These are phyloP conservation scores for Plemyria rubiginata DNA, from an alignment of 2,888 invertebrate genomes.

Conservation along the genomic window DNA sequence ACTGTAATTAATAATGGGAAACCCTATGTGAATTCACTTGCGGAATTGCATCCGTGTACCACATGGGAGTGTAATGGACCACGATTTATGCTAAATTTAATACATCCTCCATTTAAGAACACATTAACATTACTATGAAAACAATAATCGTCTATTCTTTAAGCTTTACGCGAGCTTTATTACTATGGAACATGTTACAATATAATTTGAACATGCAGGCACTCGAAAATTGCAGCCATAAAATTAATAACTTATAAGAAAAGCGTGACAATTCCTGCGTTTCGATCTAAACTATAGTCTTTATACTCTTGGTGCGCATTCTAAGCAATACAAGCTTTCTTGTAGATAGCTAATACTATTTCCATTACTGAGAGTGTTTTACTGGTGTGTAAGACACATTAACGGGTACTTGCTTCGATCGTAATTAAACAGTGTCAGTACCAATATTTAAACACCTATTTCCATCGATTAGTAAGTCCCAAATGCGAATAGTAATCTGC, in stretches of 20 bases:
- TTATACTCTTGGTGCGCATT: slow-evolving; percentile 10
- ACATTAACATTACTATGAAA: slow-evolving; percentile 23
- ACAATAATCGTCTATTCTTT: slow-evolving; percentile 12
- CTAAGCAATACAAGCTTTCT: slow-evolving; percentile 17
- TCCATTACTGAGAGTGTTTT: slow-evolving; percentile 16
- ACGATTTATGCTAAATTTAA: slow-evolving; percentile 25
- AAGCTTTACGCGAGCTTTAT: slow-evolving; percentile 7
- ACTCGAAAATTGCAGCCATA: slow-evolving; percentile 14
- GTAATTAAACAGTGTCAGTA: slow-evolving; percentile 12
- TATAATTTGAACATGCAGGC: slow-evolving; percentile 7
- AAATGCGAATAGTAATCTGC: slow-evolving; percentile 35
- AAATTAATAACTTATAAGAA: slow-evolving; percentile 21
- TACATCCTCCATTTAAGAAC: slow-evolving; percentile 18
- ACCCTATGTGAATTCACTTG: slow-evolving; percentile 43
- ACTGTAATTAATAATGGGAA: slow-evolving; percentile 62
- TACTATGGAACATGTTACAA: slow-evolving; percentile 13
- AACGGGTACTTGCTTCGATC: slow-evolving; percentile 5
- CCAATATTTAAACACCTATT: slow-evolving; percentile 4
- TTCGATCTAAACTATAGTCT: slow-evolving; percentile 14
- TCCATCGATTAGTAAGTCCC: slow-evolving; percentile 3
- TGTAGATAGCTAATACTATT: slow-evolving; percentile 17
- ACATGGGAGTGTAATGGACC: slow-evolving; percentile 32
- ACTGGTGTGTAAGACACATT: slow-evolving; percentile 3
- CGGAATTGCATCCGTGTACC: slow-evolving; percentile 36
- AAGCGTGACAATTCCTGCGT: slow-evolving; percentile 7